Conservation (phyloP, 1,140 invertebrate genomes). For the Drosophila persimilis region DNA sequence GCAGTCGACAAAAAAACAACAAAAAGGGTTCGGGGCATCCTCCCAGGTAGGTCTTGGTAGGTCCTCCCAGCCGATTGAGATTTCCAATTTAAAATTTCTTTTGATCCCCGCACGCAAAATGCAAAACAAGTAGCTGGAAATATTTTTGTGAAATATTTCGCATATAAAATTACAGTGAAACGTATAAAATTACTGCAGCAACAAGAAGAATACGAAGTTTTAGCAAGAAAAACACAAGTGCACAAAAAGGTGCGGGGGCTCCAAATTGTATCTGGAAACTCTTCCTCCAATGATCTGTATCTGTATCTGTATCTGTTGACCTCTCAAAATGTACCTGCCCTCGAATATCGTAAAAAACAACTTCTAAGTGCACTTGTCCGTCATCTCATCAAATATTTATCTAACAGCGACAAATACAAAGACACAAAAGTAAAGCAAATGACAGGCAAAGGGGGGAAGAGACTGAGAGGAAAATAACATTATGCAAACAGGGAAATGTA, state of each 20-base stretch:
- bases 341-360: constrained; percentile 22
- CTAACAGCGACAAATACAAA: constrained; percentile 35
- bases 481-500: constrained; percentile 64
- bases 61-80: constrained; percentile 35
- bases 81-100: constrained; percentile 65
- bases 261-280: background rate
- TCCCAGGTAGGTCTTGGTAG: constrained; percentile 55
- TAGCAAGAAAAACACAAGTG: constrained; percentile 18
- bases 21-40: background rate
- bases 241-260: too few relatives aligned
- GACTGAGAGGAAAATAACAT: constrained; percentile 28
- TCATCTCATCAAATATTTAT: constrained; percentile 51
- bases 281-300: background rate
- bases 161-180: constrained; percentile 67
- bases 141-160: constrained; percentile 30
- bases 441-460: constrained; percentile 8
- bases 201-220: constrained; percentile 10
- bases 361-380: constrained; percentile 62
- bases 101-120: constrained; percentile 47
- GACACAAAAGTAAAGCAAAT: constrained; percentile 53
- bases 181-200: constrained; percentile 66
- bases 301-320: constrained; percentile 11
- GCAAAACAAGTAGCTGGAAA: constrained; percentile 54
- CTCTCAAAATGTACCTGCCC: constrained; percentile 1
- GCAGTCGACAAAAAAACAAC: background rate